A percentile compares a stretch with the other conserved stretches of the same genome.
These are phyloP conservation scores for Muscidifurax raptorellus DNA, from an alignment of 1,140 invertebrate species.

Conservation along the genomic window DNA sequence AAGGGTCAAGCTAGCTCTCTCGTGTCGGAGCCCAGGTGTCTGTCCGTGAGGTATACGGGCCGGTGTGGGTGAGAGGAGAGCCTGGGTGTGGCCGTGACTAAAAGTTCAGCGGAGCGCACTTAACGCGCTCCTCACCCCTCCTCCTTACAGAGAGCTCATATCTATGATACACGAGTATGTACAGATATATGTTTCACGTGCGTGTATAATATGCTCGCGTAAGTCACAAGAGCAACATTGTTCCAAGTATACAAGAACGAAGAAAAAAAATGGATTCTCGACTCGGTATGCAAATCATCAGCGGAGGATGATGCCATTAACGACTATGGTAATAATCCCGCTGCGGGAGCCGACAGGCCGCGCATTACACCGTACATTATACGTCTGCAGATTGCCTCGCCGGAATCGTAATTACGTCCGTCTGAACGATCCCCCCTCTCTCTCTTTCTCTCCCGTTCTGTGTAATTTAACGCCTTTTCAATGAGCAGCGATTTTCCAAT, in stretches of 20 bases:
- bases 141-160: not conserved
- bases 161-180: not conserved
- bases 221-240: not conserved
- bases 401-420: conserved; percentile 68
- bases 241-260: not conserved
- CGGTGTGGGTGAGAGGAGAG: conserved; percentile 17
- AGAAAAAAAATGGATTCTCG: not conserved
- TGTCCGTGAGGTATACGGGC: not conserved
- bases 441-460: conserved; percentile 8
- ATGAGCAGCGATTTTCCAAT: conserved; percentile 67
- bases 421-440: conserved; percentile 52
- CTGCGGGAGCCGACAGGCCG: conserved; percentile 56
- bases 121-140: conserved; percentile 56
- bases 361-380: conserved; percentile 67
- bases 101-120: conserved; percentile 74
- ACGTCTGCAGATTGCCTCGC: conserved; percentile 62
- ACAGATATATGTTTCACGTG: not conserved
- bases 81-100: conserved; percentile 75
- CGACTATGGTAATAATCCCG: conserved; percentile 63
- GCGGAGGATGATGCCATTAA: conserved; percentile 63
- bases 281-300: conserved; percentile 16
- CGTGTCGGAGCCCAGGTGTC: not conserved
- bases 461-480: conserved; percentile 71
- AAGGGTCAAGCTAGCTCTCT: conserved; percentile 3
- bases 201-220: too few relatives aligned